Evolutionary conservation across 2,888 invertebrate genomes (phyloP).

Genomic region (Odontocolon sp.): DNA sequence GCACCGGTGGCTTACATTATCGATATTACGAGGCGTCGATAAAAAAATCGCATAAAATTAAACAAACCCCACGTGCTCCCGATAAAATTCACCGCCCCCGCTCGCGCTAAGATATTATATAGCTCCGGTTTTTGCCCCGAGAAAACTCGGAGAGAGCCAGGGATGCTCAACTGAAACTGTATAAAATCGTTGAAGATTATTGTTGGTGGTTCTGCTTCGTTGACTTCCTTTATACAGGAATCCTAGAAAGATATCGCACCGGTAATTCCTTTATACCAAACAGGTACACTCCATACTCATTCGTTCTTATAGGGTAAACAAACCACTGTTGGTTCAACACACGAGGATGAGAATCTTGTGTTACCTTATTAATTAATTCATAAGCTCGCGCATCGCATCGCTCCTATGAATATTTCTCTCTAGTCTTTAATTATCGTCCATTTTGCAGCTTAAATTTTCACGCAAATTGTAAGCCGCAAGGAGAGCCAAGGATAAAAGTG

Average conservation of each 20-base stretch:
- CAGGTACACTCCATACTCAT: not conserved
- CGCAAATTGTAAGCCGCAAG: conserved; percentile 6
- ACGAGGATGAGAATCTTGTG: conserved; percentile 28
- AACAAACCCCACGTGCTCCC: conserved; percentile 75
- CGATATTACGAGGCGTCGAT: conserved; percentile 80
- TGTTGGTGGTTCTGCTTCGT: not conserved
- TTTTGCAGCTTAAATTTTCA: conserved; percentile 15
- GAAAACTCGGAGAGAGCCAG: conserved; percentile 4
- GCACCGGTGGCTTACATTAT: conserved; percentile 77
- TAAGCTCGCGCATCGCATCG: conserved; percentile 13
- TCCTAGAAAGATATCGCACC: too few species aligned
- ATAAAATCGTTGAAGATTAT: not conserved
- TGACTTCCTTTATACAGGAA: too few species aligned
- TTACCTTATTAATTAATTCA: conserved; percentile 20
- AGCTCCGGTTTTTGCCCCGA: conserved; percentile 9
- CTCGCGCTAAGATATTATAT: conserved; percentile 30
- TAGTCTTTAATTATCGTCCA: conserved; percentile 22
- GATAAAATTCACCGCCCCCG: conserved; percentile 71
- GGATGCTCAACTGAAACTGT: conserved; percentile 2
- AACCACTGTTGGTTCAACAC: conserved; percentile 5
- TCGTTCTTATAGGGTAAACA: not conserved
- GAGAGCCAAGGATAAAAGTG: not conserved
- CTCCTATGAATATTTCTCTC: conserved; percentile 5
- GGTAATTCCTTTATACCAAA: too few species aligned
- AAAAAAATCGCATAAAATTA: conserved; percentile 81